Base-by-base conservation (phyloP, 2,113 vertebrate genomes). In the Bambusicola thoracicus region DNA sequence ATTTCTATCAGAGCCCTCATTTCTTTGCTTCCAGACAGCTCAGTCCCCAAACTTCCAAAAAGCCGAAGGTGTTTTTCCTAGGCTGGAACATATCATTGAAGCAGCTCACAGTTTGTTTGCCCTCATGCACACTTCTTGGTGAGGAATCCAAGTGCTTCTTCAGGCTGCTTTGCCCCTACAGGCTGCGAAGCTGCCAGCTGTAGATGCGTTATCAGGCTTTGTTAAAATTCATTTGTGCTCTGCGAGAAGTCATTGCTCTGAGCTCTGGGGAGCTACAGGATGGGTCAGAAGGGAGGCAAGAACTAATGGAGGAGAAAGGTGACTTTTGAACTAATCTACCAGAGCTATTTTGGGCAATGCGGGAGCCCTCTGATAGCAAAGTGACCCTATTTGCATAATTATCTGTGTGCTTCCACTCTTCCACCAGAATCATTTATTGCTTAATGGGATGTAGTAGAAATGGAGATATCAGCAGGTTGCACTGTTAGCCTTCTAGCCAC, bases 371-470 rank as follows among this genome's bases (percentile, higher is more conserved):
- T 85, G 83, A 68, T 73, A 82, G 55, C 49, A 46, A 83, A 87
- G 38, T 4, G 2, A 22, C 49, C n/a, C 46, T 46, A 95, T 96
- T 94, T 96, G 34, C 84, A 94, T 96, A 95, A 94, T 80, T 86
- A 94, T 87, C 89, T 87, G 6, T 73, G 81, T 56, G 72, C 63
- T 46, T 87, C 63, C 73, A 56, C 65, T 51, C 83, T 93, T 91
- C 78, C 40, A 88, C 36, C 49, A 87, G 72, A 76, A 80, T 58
- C 40, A 79, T 93, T 97, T 93, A 93, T 51, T 93, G 75, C 75
- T 93, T 96, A 96, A 96, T 90, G 95, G 73, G 89, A 74, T 79
- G 78, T 70, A 84, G 81, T 77, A 90, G 92, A 97, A 96, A 77
- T 63, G 53, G 55, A 92, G 63, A 41, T 77, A 89, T 79, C 85